Base-by-base conservation (phyloP, 2,888 invertebrate genomes). In the Dione vanillae region DNA sequence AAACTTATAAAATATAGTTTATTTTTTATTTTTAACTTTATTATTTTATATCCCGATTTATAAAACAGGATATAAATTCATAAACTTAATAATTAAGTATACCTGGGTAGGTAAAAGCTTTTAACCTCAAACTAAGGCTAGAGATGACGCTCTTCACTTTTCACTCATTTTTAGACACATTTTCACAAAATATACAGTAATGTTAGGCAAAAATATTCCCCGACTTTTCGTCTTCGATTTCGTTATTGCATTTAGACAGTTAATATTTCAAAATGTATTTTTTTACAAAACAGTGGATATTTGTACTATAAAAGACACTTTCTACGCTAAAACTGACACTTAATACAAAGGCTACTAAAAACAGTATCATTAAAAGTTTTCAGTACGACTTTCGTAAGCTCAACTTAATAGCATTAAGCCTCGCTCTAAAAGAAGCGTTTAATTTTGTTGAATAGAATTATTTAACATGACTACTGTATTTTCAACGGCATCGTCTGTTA, bases 401-500 rank as follows among this genome's bases (percentile, higher is more conserved):
- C 35, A 51, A 41, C 61, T 19, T 49, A 47, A 49, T 37, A 64
- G 16, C 19, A 19, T 64, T 64, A 64, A 64, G 45, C 64, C 49
- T 37, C 12, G 11, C 49, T 16, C 12, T 11, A n/a, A 49, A 70
- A 80, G 43, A 20, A 27, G 20, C 35, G 27, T 62, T 45, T 12
- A 12, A 45, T 65, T 68, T 59, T 19, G 11, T 66, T 71, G 52
- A 69, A 65, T 52, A 65, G 54, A 69, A 51, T 66, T 69, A 70
- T 67, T 69, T 58, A 59, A 62, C 59, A 41, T 64, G 20, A 62
- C 67, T 67, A 59, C 67, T 49, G 49, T 49, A 49, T 5, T 71
- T 72, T 71, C 68, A 70, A 76, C 79, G 74, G 77, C 77, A 76
- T 78, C 77, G 74, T 71, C 74, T 71, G 76, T 73, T 76, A 77